A percentile compares a stretch with the other conserved stretches of the same genome.
Conservation (phyloP, 2,888 invertebrate genomes). For the Dorcus parallelipipedus region DNA sequence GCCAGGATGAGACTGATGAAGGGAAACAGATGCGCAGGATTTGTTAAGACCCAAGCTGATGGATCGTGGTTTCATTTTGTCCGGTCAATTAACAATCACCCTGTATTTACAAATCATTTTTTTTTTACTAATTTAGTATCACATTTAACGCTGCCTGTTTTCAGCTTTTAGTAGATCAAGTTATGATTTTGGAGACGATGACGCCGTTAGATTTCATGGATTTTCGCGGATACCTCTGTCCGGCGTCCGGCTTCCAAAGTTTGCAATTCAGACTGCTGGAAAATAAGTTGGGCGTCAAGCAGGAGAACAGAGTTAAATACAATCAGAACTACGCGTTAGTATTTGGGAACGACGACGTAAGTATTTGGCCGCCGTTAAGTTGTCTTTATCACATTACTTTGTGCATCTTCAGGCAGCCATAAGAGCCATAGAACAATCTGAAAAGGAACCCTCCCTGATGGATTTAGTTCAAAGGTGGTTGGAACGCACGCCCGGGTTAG, state of each 20-base stretch:
- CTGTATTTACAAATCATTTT: too few relatives aligned
- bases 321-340: conserved; percentile 88
- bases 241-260: conserved; percentile 98
- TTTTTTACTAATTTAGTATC: too few relatives aligned
- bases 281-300: conserved; percentile 81
- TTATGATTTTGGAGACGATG: conserved; percentile 97
- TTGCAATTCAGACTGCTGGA: conserved; percentile 93
- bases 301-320: conserved; percentile 87
- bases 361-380: conserved; percentile 17
- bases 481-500: conserved; percentile 90
- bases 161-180: conserved; percentile 93
- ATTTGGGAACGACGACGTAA: conserved; percentile 68
- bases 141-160: conserved; percentile 21
- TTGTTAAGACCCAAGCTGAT: too few relatives aligned
- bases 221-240: conserved; percentile 87
- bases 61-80: too few relatives aligned
- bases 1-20: too few relatives aligned
- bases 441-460: conserved; percentile 80
- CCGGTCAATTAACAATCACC: too few relatives aligned
- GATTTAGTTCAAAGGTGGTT: conserved; percentile 89
- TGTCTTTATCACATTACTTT: neutral
- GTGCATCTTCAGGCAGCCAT: conserved; percentile 45
- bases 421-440: conserved; percentile 61
- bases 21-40: too few relatives aligned
- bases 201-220: conserved; percentile 98